Evolutionary conservation across 2,888 invertebrate species (phyloP), one percentile per base, ranked within the genome.

Genomic region (Lagria hirta): DNA sequence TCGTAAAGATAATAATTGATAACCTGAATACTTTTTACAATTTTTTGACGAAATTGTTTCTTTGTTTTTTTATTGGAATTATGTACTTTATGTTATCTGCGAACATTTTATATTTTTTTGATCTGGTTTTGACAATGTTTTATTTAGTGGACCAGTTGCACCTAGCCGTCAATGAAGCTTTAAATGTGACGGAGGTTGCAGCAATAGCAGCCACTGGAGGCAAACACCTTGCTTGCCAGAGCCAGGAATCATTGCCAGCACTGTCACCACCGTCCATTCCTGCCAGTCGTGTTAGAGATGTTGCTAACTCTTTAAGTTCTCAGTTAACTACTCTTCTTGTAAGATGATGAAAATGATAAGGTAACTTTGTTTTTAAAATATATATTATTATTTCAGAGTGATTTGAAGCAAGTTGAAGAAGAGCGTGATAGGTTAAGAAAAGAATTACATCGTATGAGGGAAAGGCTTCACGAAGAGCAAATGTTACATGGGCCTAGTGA

Each of bases 341-440:
- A 66, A 66, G 73, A 67, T 44, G 10, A 28, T 23, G 8, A 28
- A 22, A 12, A 32, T 43, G 26, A 36, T 21, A 20, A 45, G 11
- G 10, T 20, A 8, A n/a, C n/a, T n/a, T n/a, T n/a, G n/a, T n/a
- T n/a, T n/a, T n/a, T n/a, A n/a, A n/a, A n/a, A n/a, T n/a, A n/a
- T n/a, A n/a, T n/a, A n/a, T 40, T 40, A 48, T 46, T 27, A 34
- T 62, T 68, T 3, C 61, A 88, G 88, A 82, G 81, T 69, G 79
- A 85, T 61, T 79, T 87, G 46, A 84, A 82, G 69, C 81, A 83
- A 60, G 76, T 83, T 57, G 88, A 88, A 66, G 84, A 85, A 61
- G 88, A 88, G 66, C 75, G 84, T 42, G 85, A 85, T 61, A 76
- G 80, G 57, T 71, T 88, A 60, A 77, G 87, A 21, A 80, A 81